Evolutionary conservation across 64 coral and sea anemone genomes (phyloP), one percentile per base, ranked within the genome.

Genomic region (Platygyra sinensis): DNA sequence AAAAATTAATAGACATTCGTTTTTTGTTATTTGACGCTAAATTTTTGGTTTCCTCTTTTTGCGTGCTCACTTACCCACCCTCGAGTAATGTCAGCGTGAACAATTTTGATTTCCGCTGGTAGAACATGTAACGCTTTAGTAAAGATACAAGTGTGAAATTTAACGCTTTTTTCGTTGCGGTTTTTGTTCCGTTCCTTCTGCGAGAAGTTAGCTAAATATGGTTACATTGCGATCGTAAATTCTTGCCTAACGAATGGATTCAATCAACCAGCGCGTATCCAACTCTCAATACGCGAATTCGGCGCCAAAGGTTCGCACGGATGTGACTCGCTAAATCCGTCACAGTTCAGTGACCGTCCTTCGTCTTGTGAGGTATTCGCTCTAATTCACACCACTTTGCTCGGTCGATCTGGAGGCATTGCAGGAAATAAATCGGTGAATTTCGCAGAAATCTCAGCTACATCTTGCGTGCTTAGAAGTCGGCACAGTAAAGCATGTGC

Each of bases 401-500:
- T 54, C 69, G 72, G 33, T n/a, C 74, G 31, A 73, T 30, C 85
- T 80, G 39, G 51, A 83, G 73, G 46, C 61, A 71, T 25, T 72
- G 75, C 80, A 87, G 77, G 5, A 30, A 83, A 78, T 24, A 77
- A 91, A 88, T 76, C 79, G 72, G 32, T 31, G 4, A 60, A 86
- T 51, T 60, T 75, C 14, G 24, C 28, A 19, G 42, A 91, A 91
- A 90, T 94, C 83, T 91, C 88, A 86, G 86, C 77, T 94, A 93
- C 95, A 96, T 94, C 95, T 96, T 96, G 91, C 95, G 95, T 96
- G 91, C 91, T 80, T 90, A 72, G 88, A 76, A 89, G 91, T 96
- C 95, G 95, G 95, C 88, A 90, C 87, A 90, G 91, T 78, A 88
- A 94, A 96, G 95, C 95, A 96, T 96, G 95, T 96, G 95, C 25